These are phyloP conservation scores for Trachelus troglodyta DNA, from an alignment of 2,888 invertebrate genomes.

Conservation along the genomic window DNA sequence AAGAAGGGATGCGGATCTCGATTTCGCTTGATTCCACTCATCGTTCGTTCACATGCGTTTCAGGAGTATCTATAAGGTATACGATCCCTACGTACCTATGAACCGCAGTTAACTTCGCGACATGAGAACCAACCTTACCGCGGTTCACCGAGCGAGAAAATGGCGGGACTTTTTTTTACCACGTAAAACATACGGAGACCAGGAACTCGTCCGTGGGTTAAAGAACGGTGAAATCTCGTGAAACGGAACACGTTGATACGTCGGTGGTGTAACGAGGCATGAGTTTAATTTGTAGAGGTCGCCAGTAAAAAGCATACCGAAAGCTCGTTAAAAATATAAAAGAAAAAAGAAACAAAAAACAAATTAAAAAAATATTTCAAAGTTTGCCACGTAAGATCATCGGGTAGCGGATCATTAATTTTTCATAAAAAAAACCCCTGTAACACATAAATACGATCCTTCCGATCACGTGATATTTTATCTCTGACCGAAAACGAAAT, in stretches of 20 bases:
- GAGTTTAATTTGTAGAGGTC: background rate
- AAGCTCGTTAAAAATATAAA: background rate
- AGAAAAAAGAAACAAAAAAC: background rate
- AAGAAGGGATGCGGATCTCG: background rate
- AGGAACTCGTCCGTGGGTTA: background rate
- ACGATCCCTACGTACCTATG: background rate
- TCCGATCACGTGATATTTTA: background rate
- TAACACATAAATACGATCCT: background rate
- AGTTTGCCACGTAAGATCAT: background rate
- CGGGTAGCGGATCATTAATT: background rate
- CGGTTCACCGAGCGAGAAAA: conserved; percentile 46
- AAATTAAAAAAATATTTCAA: background rate
- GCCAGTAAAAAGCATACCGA: background rate
- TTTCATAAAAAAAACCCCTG: background rate
- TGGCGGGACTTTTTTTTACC: conserved; percentile 23
- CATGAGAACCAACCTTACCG: conserved; percentile 26
- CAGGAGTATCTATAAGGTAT: background rate
- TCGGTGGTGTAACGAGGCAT: background rate
- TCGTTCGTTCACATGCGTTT: background rate
- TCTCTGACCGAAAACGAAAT: background rate
- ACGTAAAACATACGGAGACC: background rate
- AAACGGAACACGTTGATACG: background rate
- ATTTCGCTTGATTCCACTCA: background rate
- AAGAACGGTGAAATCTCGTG: background rate
- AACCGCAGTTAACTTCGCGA: background rate